A percentile compares a stretch with the other conserved stretches of the same genome.
Conservation (phyloP, 2,113 vertebrate genomes). For the Actenoides hombroni region DNA sequence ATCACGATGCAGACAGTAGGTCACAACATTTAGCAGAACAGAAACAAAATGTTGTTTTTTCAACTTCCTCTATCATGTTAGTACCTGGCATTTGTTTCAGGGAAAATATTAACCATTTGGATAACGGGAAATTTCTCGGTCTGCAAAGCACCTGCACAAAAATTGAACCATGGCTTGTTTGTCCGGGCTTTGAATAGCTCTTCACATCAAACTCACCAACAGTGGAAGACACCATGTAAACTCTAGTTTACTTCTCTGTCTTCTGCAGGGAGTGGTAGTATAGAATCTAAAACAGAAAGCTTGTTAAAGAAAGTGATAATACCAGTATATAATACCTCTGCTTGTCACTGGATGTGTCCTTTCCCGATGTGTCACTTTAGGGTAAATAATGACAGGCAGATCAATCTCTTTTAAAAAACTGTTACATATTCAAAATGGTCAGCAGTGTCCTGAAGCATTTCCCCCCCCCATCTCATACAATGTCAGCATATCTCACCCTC, state of each 20-base stretch:
- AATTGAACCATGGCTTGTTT: neutral
- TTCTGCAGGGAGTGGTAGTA: neutral
- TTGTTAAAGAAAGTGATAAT: neutral
- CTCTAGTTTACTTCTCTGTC: neutral
- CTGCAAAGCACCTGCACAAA: neutral
- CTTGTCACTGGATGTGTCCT: neutral
- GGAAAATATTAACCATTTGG: neutral
- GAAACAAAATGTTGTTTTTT: neutral
- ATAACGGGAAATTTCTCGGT: neutral
- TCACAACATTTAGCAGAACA: neutral
- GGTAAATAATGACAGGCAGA: neutral
- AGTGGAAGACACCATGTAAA: accelerated
- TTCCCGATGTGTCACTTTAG: neutral
- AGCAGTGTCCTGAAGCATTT: neutral
- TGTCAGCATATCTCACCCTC: neutral
- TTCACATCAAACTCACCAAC: neutral
- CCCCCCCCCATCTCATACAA: neutral
- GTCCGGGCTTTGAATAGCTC: neutral
- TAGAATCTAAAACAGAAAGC: neutral
- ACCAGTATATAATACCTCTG: neutral
- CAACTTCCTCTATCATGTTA: neutral
- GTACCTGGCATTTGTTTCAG: neutral
- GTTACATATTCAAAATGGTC: neutral
- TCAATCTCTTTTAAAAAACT: neutral
- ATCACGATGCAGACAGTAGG: neutral